Evolutionary conservation across 2,797 vertebrate genomes (phyloP), one percentile per base, ranked within the genome.

Genomic region (Calcarius lapponicus): DNA sequence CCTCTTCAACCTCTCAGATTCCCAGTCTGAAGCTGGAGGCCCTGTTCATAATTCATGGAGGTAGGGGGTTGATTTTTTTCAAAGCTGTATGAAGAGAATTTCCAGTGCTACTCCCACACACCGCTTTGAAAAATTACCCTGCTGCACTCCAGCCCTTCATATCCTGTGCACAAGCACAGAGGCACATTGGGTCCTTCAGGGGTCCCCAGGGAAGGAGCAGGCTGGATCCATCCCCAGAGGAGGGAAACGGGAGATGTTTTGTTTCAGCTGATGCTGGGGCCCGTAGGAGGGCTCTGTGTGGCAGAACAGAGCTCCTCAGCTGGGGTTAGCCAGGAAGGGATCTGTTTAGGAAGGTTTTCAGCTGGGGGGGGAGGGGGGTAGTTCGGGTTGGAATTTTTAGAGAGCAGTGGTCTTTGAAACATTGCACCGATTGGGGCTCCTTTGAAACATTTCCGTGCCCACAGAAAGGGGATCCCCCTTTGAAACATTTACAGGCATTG

Each of bases 391-490:
- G 75, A 86, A n/a, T 88, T 89, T 90, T 90, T 86, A 80, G 79
- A 79, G 72, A 94, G 58, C 54, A 60, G 43, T 86, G 79, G 80
- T 86, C 91, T 97, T 96, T 92, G 96, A 97, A 97, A 84, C 76
- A 34, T 84, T 93, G 89, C 57, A 60, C 90, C 26, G 51, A 80
- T 54, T 73, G 62, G 90, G 56, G 83, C 79, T 93, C 75, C 83
- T 97, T 97, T 94, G 96, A 97, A 97, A 96, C 71, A 18, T 81
- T 96, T 86, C 70, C 60, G 58, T 95, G 74, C 42, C 51, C 50
- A n/a, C 50, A 67, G 91, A 94, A 79, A 61, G 89, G 92, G 80
- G 75, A 89, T 91, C 86, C 88, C 92, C 69, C 86, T 97, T 96
- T 96, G 96, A 97, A 95, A 96, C 75, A 61, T 93, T 93, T 95